Conservation (phyloP, 2,888 invertebrate species). For the Dryomyza anilis region DNA sequence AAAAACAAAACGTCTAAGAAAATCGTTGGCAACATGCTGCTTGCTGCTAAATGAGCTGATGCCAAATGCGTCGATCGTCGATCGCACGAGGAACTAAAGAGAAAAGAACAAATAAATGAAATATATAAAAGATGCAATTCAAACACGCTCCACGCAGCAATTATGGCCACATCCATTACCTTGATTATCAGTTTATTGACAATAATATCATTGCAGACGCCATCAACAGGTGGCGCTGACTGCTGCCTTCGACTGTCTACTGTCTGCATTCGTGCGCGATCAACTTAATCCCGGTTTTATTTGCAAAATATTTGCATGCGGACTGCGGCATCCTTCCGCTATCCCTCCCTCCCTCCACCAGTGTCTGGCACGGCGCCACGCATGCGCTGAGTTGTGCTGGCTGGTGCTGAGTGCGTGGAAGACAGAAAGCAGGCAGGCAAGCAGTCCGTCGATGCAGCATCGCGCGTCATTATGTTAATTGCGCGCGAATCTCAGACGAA, state of each 20-base stretch:
- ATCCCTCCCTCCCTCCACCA: neutral
- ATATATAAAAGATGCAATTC: neutral
- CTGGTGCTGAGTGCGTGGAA: too few species aligned
- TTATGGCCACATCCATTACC: conserved; percentile 20
- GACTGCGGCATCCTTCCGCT: neutral
- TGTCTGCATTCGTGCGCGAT: neutral
- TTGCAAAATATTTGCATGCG: conserved; percentile 1
- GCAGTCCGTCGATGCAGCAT: conserved; percentile 13
- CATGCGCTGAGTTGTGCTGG: conserved; percentile 3
- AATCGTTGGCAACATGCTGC: too few species aligned
- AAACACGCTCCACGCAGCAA: neutral
- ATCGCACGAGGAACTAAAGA: neutral
- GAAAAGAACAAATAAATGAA: neutral
- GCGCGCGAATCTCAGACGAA: conserved; percentile 34
- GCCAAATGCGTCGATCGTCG: neutral
- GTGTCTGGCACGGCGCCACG: neutral
- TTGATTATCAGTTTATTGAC: conserved; percentile 25
- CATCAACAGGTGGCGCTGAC: conserved; percentile 25
- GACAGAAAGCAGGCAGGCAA: too few species aligned
- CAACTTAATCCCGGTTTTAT: conserved; percentile 15
- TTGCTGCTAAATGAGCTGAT: too few species aligned
- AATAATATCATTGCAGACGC: conserved; percentile 25
- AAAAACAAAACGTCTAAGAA: neutral
- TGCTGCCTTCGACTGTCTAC: neutral
- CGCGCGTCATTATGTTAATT: conserved; percentile 45